Base-by-base conservation (phyloP, 2,113 vertebrate genomes). In the Misgurnus anguillicaudatus region DNA sequence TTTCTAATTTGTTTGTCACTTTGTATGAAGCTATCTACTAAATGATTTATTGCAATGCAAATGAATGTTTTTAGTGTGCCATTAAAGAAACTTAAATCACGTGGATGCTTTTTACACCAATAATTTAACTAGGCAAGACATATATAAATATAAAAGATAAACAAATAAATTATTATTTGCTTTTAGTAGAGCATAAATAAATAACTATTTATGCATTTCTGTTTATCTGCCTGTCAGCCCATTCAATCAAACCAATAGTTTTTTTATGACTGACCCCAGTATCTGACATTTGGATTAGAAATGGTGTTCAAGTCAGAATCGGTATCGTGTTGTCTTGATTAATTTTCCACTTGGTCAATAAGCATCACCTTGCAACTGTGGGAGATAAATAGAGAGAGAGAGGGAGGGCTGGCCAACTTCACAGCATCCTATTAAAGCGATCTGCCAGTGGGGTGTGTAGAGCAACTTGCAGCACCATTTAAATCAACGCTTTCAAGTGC, bases 271-370 rank as follows among this genome's bases (percentile, higher is more conserved):
- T 51, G 9, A 36, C 51, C 16, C 21, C 48, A 36, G 42, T 8
- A 16, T 31, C 10, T 51, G 60, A 51, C 48, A 51, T 45, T 57
- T 11, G 1, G 10, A 31, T 42, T 17, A 16, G 9, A 48, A 62
- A 69, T 36, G 77, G 76, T 47, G 62, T 71, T 79, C 4, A 48
- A 77, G 61, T 0, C 42, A 83, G 70, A 57, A 48, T 41, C 53
- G 41, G 9, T 51, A 31, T 17, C 66, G 42, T 72, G 77, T 3
- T 82, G 85, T 83, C 81, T 81, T 79, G 75, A 88, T 86, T 82
- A 45, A 89, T 90, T 65, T 85, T 77, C 58, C 19, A 79, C 36
- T 61, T 67, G 73, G 82, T 90, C 88, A 77, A 87, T 87, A 77
- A n/a, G 47, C 61, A 57, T 82, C 82, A 24, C 67, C 41, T 41